Evolutionary conservation across 1,140 invertebrate genomes (phyloP), one percentile per base, ranked within the genome.

Genomic region (Tetraneura akinire): DNA sequence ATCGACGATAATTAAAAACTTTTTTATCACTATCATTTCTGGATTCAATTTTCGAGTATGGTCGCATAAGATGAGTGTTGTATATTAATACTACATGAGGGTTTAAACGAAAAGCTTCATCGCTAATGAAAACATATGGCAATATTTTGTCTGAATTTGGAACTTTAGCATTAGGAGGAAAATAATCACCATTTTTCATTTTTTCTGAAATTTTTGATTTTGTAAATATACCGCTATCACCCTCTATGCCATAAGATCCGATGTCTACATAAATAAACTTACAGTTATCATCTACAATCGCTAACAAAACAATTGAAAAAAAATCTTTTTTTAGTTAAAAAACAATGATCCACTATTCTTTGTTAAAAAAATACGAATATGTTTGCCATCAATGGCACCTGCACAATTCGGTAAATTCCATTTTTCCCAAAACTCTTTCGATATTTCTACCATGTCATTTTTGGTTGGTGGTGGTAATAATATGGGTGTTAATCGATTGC

Each of bases 401-500:
- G 86, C 81, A 80, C 85, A 86, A 82, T 86, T 81, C 18, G 85
- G 86, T 80, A 88, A 87, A 82, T 87, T 84, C 85, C 84, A 86
- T 82, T 53, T 78, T 16, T 53, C 18, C 62, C 37, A 82, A 83
- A 18, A 85, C 82, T 53, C 18, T 8, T 53, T n/a, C 10, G 51
- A n/a, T 53, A 53, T 53, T n/a, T 8, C 5, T 53, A 53, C 18
- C 80, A 80, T 83, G 8, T 53, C 18, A 8, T 53, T 6, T 53
- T n/a, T 53, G 9, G 51, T 53, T 21, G 51, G 51, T n/a, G 18
- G 10, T n/a, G 16, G 16, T 53, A 53, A 21, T 53, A 53, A 53
- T n/a, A 53, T 53, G 10, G 51, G 51, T n/a, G 51, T 53, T 21
- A 53, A n/a, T 53, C 18, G 16, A n/a, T n/a, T 53, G 8, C 51